Conservation (phyloP, 2,888 invertebrate genomes). For the Drosophila rubida region DNA sequence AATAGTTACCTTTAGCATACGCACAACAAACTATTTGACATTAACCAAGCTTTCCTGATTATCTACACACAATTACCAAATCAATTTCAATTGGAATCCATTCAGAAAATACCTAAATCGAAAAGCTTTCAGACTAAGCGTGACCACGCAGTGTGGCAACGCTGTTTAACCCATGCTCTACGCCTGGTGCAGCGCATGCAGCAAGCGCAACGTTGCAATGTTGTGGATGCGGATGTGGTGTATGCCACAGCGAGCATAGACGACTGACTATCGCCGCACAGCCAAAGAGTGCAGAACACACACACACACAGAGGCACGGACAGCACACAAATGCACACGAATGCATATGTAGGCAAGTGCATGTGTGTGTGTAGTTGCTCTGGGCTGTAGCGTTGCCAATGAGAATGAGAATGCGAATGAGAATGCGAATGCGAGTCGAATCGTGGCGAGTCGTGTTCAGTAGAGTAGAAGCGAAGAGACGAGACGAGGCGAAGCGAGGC, state of each 20-base stretch:
- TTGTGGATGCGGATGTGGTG: conserved; percentile 65
- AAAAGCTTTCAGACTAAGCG: background rate
- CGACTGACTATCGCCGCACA: background rate
- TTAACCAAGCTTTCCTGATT: too few relatives aligned
- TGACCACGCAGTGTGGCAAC: conserved; percentile 4
- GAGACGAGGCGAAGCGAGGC: conserved; percentile 16
- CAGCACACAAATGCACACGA: conserved; percentile 14
- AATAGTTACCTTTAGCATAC: too few relatives aligned
- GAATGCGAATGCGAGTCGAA: conserved; percentile 39
- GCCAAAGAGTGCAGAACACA: background rate
- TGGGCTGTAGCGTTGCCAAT: conserved; percentile 46
- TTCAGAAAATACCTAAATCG: too few relatives aligned
- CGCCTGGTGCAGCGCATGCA: background rate
- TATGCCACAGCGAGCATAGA: conserved; percentile 50
- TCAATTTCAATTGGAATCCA: background rate
- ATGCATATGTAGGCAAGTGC: conserved; percentile 10
- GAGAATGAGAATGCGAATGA: conserved; percentile 21
- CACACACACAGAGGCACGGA: background rate
- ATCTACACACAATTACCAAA: too few relatives aligned
- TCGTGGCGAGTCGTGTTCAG: background rate
- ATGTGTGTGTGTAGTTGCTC: conserved; percentile 35
- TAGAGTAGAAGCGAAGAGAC: conserved; percentile 27
- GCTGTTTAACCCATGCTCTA: conserved; percentile 7
- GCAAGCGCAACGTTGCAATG: conserved; percentile 23
- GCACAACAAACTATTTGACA: too few relatives aligned